Evolutionary conservation across 2,797 vertebrate species (phyloP).

Genomic region (Melanotaenia parkinsoni): DNA sequence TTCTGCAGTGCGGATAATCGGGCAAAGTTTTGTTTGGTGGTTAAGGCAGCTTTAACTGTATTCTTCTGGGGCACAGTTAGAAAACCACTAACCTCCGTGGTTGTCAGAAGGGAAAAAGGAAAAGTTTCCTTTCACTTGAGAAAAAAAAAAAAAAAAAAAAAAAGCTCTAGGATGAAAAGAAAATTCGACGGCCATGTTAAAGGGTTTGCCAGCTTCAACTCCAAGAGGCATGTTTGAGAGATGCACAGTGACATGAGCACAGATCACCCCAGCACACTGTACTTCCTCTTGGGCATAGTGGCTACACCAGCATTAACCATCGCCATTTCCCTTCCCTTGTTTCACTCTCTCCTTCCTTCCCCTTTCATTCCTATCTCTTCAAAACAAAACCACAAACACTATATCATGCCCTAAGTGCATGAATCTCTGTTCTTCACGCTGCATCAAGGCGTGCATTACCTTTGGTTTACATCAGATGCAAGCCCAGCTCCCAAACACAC

Average conservation of each 20-base stretch:
- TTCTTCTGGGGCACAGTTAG: slow-evolving; percentile 41
- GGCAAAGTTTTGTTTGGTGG: slow-evolving; percentile 50
- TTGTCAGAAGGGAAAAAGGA: slow-evolving; percentile 45
- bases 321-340: slow-evolving; percentile 36
- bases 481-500: slow-evolving; percentile 34
- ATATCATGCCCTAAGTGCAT: slow-evolving; percentile 32
- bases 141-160: slow-evolving; percentile 5
- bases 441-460: slow-evolving; percentile 51
- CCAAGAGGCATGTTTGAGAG: slow-evolving; percentile 51
- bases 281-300: slow-evolving; percentile 65
- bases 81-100: slow-evolving; percentile 48
- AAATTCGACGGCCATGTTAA: slow-evolving; percentile 44
- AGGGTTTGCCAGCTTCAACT: slow-evolving; percentile 52
- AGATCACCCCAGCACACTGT: slow-evolving; percentile 64
- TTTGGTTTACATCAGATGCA: slow-evolving; percentile 58
- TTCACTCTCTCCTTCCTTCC: slow-evolving; percentile 23
- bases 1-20: slow-evolving; percentile 44
- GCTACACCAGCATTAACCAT: slow-evolving; percentile 53
- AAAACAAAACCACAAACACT: slow-evolving; percentile 41
- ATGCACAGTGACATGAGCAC: slow-evolving; percentile 74
- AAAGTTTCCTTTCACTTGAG: slow-evolving; percentile 40
- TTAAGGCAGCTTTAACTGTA: slow-evolving; percentile 41
- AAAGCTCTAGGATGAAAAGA: slow-evolving; percentile 48
- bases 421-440: slow-evolving; percentile 23
- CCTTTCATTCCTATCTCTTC: slow-evolving; percentile 35